Percentiles rank a stretch among this genome's conserved stretches.
Conservation (phyloP, 1,140 invertebrate genomes). For the Leptonema lineaticorne region DNA sequence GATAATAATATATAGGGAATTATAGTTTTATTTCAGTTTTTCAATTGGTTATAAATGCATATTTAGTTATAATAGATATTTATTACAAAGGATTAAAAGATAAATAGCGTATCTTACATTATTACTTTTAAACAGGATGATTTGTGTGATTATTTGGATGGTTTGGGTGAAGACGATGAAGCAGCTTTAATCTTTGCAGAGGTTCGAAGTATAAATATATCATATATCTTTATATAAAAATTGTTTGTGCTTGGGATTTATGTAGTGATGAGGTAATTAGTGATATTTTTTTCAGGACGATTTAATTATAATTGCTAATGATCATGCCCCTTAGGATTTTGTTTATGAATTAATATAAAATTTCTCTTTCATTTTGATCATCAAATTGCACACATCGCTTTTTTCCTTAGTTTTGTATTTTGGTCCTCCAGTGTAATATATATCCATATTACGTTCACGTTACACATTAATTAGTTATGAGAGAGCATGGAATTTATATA, state of each 20-base stretch:
- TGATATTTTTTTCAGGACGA: neutral
- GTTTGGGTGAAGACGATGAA: conserved; percentile 58
- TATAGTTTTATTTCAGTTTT: too few species aligned
- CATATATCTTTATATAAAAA: conserved; percentile 19
- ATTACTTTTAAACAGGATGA: conserved; percentile 49
- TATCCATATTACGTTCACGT: neutral
- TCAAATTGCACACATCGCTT: conserved; percentile 3
- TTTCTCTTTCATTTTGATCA: neutral
- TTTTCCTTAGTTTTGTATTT: conserved; percentile 6
- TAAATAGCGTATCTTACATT: too few species aligned
- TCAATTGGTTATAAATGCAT: too few species aligned
- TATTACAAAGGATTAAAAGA: too few species aligned
- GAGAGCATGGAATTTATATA: neutral
- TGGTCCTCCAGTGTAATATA: conserved; percentile 1
- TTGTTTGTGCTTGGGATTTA: conserved; percentile 29
- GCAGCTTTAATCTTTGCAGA: conserved; percentile 54
- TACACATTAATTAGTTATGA: neutral
- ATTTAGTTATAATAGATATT: too few species aligned
- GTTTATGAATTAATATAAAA: conserved; percentile 1
- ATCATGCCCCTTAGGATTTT: conserved; percentile 1
- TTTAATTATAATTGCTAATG: conserved; percentile 11
- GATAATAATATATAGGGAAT: too few species aligned
- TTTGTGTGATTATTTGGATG: conserved; percentile 59
- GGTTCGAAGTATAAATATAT: conserved; percentile 46
- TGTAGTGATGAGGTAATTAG: conserved; percentile 18